Percentiles rank a stretch among this genome's conserved stretches.
These are phyloP conservation scores for Casuarius casuarius DNA, from an alignment of 2,113 vertebrate species.

Conservation along the genomic window DNA sequence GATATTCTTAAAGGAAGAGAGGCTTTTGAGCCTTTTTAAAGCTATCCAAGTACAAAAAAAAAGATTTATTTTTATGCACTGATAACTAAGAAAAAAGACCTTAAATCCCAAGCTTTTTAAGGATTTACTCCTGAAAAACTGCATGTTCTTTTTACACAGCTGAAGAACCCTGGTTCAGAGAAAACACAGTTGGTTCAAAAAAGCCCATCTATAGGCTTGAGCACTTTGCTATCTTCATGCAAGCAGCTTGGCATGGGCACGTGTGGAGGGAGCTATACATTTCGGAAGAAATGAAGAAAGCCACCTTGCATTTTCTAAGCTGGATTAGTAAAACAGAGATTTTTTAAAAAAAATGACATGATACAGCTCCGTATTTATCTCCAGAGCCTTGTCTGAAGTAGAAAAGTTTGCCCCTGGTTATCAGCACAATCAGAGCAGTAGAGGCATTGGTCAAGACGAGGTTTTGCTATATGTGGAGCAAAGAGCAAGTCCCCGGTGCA, in stretches of 20 bases:
- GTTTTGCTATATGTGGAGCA: neutral
- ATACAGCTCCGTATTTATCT: neutral
- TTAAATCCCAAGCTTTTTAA: neutral
- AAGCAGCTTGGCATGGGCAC: neutral
- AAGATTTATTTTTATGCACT: neutral
- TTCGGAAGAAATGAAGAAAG: neutral
- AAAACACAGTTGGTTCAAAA: neutral
- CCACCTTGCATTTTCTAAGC: neutral
- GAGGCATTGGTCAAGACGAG: neutral
- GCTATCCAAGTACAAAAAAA: neutral
- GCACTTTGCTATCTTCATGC: neutral
- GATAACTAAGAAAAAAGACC: neutral
- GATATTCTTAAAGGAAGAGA: neutral
- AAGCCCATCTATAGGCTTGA: neutral
- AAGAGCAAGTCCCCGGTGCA: neutral
- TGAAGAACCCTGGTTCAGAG: neutral
- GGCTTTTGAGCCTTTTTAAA: neutral
- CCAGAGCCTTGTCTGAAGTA: neutral
- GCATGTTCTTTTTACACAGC: neutral
- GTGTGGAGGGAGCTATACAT: accelerated
- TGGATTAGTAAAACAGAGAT: neutral
- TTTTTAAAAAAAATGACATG: neutral
- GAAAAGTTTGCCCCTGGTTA: neutral
- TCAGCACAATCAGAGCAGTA: neutral
- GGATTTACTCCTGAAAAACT: neutral